Percentiles rank a stretch among this genome's conserved stretches.
Evolutionary conservation across 2,797 vertebrate species (phyloP).

Genomic region (Poeciliopsis presidionis): DNA sequence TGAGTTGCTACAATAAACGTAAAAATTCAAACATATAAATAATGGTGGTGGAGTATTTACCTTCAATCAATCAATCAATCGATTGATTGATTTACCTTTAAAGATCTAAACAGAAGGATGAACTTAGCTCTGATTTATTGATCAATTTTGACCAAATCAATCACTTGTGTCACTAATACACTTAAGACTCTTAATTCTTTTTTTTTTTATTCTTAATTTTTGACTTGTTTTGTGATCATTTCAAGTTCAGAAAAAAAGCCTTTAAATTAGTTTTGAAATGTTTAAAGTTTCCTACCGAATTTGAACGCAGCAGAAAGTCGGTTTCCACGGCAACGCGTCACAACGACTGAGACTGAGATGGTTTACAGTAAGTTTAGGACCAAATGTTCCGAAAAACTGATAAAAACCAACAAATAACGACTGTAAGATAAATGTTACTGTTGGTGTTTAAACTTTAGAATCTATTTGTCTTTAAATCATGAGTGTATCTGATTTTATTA

Average conservation of each 20-base stretch:
- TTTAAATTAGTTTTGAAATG: neutral
- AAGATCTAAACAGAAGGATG: neutral
- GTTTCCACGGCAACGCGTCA: conserved; percentile 57
- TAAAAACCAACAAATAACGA: neutral
- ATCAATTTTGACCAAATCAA: neutral
- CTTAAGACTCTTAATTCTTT: neutral
- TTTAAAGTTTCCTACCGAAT: neutral
- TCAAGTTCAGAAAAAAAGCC: neutral
- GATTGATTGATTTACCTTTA: too few species aligned
- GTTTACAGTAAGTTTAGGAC: conserved; percentile 63
- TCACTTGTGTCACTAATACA: neutral
- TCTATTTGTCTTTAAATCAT: neutral
- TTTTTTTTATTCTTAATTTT: neutral
- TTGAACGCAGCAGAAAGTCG: neutral
- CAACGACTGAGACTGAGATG: conserved; percentile 56
- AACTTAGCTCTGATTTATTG: neutral
- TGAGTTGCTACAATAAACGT: neutral
- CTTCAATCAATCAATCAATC: neutral
- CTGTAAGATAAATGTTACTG: neutral
- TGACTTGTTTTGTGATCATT: neutral
- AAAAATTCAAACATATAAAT: neutral
- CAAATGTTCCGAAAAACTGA: rapidly evolving
- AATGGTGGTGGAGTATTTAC: neutral
- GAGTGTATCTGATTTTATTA: neutral
- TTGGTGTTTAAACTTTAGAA: neutral